Evolutionary conservation across 2,888 invertebrate genomes (phyloP).

Genomic region (Cheilosia vernalis): DNA sequence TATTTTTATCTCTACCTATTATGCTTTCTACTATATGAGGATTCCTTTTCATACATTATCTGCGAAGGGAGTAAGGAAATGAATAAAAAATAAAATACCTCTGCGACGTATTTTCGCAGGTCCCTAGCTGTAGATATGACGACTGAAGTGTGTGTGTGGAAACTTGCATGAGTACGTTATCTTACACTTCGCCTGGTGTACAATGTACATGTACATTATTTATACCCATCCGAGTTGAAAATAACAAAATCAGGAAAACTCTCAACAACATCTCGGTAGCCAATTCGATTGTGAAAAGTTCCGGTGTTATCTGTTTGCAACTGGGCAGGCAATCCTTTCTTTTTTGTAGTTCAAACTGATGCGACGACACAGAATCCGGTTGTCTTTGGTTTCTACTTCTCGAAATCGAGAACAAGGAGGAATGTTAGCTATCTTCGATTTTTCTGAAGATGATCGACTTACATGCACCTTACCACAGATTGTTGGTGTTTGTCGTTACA

Average conservation of each 20-base stretch:
- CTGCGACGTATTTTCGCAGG: no score
- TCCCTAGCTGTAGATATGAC: no score
- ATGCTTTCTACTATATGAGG: not conserved
- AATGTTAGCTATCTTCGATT: conserved; percentile 43
- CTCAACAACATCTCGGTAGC: conserved; percentile 49
- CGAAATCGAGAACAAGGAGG: conserved; percentile 1
- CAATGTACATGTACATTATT: not conserved
- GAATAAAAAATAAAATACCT: not conserved
- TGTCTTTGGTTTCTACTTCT: conserved; percentile 14
- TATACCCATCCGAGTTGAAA: conserved; percentile 7
- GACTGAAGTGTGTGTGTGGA: no score
- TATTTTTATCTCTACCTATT: not conserved
- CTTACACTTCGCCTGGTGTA: not conserved
- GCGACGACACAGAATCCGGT: conserved; percentile 39
- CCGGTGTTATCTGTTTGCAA: conserved; percentile 36
- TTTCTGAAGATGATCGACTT: conserved; percentile 6
- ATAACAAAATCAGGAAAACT: conserved; percentile 31
- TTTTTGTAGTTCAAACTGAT: conserved; percentile 19
- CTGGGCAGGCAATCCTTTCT: conserved; percentile 33
- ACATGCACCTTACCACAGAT: conserved; percentile 1
- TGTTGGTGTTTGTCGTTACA: not conserved
- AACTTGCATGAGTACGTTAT: not conserved
- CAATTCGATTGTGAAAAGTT: conserved; percentile 68
- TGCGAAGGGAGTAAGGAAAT: conserved; percentile 1
- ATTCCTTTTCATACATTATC: conserved; percentile 5